A percentile compares a stretch with the other conserved stretches of the same genome.
Evolutionary conservation across 2,888 invertebrate species (phyloP).

Genomic region (Orchesella flavescens): DNA sequence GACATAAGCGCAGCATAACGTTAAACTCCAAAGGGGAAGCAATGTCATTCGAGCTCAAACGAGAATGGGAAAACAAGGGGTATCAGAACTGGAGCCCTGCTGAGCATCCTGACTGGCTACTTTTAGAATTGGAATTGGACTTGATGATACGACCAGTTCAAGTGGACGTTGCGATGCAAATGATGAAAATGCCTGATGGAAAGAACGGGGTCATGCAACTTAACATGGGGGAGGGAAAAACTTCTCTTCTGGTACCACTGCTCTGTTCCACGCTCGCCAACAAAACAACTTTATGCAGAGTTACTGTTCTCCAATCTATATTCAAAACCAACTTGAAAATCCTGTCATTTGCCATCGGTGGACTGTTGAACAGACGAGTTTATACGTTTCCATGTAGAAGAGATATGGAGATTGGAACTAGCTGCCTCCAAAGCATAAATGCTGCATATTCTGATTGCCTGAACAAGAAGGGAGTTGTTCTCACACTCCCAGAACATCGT

Average conservation of each 20-base stretch:
- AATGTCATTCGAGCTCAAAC: neutral
- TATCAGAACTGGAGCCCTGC: constrained; percentile 61
- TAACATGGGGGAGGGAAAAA: constrained; percentile 70
- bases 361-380: constrained; percentile 51
- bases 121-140: constrained; percentile 66
- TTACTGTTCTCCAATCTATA: constrained; percentile 64
- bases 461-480: constrained; percentile 36
- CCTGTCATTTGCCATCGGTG: constrained; percentile 60
- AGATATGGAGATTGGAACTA: constrained; percentile 39
- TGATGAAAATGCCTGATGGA: constrained; percentile 55
- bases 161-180: constrained; percentile 52
- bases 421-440: neutral
- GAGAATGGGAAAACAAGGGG: constrained; percentile 32
- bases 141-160: constrained; percentile 62
- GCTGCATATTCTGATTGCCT: constrained; percentile 43
- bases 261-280: constrained; percentile 39
- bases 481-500: constrained; percentile 53
- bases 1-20: neutral
- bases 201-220: constrained; percentile 64
- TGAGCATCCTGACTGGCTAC: constrained; percentile 63
- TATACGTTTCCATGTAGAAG: constrained; percentile 64
- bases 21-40: neutral
- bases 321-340: constrained; percentile 55
- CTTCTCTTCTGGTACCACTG: constrained; percentile 67
- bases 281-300: constrained; percentile 37